Conservation (phyloP, 2,888 invertebrate species). For the Sinelater perroti region DNA sequence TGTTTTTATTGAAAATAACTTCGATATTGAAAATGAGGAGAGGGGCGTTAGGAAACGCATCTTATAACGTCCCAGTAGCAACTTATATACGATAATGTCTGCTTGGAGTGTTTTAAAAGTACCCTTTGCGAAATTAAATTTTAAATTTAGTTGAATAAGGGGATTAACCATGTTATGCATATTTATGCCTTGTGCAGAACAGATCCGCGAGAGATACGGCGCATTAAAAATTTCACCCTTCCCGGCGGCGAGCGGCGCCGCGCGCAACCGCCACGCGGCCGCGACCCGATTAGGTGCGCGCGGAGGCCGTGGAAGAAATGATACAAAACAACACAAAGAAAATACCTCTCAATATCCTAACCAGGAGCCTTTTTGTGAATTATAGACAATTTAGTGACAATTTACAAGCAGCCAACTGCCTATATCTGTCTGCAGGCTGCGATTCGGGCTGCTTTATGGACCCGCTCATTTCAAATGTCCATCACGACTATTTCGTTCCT, state of each 20-base stretch:
- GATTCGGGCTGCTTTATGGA: slow-evolving; percentile 54
- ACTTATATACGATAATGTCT: slow-evolving; percentile 45
- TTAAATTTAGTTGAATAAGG: slow-evolving; percentile 42
- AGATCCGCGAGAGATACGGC: slow-evolving; percentile 1
- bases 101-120: slow-evolving; percentile 49
- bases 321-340: slow-evolving; percentile 33
- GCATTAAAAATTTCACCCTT: background rate
- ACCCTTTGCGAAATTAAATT: slow-evolving; percentile 48
- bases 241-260: too few relatives aligned
- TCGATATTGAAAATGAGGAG: too few relatives aligned
- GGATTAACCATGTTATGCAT: slow-evolving; percentile 12
- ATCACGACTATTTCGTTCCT: slow-evolving; percentile 71
- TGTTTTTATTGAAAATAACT: too few relatives aligned
- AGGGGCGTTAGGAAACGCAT: slow-evolving; percentile 4
- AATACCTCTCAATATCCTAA: slow-evolving; percentile 37
- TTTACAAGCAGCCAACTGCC: slow-evolving; percentile 57
- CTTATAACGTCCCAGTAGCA: slow-evolving; percentile 11
- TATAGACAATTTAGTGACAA: slow-evolving; percentile 52
- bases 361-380: slow-evolving; percentile 39
- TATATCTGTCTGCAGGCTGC: slow-evolving; percentile 55
- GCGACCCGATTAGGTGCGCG: background rate
- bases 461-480: slow-evolving; percentile 70
- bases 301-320: slow-evolving; percentile 18
- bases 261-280: background rate
- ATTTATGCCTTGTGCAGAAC: slow-evolving; percentile 5